These are phyloP conservation scores for Artibeus lituratus DNA, from an alignment of 2,797 vertebrate species.

Conservation along the genomic window DNA sequence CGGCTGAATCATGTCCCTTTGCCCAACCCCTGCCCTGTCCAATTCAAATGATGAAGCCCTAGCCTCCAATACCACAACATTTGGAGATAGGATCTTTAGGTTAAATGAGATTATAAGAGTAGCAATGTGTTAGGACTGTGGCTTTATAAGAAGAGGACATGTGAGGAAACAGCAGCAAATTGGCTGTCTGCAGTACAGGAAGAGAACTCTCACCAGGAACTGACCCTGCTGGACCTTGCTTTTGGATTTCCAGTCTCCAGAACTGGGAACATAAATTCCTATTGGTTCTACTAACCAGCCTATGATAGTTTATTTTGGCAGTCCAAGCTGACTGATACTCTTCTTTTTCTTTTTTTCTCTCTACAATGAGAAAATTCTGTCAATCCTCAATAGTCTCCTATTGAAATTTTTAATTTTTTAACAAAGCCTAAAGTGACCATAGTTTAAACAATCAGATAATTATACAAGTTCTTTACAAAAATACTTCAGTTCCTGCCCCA, in stretches of 20 bases:
- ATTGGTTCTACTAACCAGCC: neutral
- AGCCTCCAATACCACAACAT: neutral
- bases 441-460: neutral
- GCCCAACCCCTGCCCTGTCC: neutral
- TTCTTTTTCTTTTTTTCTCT: neutral
- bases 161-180: neutral
- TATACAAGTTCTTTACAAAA: neutral
- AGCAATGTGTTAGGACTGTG: neutral
- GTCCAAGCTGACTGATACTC: neutral
- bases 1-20: neutral
- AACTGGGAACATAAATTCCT: neutral
- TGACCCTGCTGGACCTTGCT: neutral
- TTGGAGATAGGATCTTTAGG: neutral
- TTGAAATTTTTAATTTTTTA: neutral
- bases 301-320: neutral
- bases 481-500: fast-evolving
- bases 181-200: neutral
- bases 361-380: neutral
- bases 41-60: neutral
- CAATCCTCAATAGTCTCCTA: neutral
- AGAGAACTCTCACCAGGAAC: neutral
- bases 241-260: neutral
- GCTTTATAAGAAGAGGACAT: neutral
- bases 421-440: neutral
- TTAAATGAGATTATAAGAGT: neutral